Evolutionary conservation across 2,113 vertebrate genomes (phyloP), one percentile per base, ranked within the genome.

Genomic region (Laticauda colubrina): DNA sequence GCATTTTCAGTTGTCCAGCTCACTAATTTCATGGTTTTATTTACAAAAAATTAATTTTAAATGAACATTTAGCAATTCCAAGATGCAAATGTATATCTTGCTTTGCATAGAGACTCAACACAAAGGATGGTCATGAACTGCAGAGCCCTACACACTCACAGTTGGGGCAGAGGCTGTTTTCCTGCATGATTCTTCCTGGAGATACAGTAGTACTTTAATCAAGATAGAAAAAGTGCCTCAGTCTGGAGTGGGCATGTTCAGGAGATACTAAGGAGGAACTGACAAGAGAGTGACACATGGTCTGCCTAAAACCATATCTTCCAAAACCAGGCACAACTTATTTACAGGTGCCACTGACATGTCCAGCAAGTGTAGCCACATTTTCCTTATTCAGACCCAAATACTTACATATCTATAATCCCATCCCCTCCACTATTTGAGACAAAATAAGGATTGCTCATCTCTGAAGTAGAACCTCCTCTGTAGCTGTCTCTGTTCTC

Each of bases 1-100:
- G 93, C 26, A 45, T 15, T 0, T 92, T 95, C 87, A 87, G 8
- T 26, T 91, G 34, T 91, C 20, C 64, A 91, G 0, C 0, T 59
- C 57, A 18, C 21, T 94, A 93, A 96, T 95, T 89, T 95, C 95
- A 93, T 39, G 93, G 85, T 56, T 94, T 91, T 94, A 91, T 94
- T 89, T 59, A 92, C 88, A 94, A 81, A 57, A 89, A 89, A 90
- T 90, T 61, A 86, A n/a, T 61, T 39, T 90, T 21, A 93, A 86
- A 69, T 3, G 85, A 87, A 48, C 45, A 45, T 54, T 24, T 89
- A 89, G 59, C 86, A 64, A 11, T 88, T 91, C 56, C 10, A 34
- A 88, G 57, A 20, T 23, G n/a, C 8, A 26, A 34, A 39, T 5
- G n/a, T 61, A 39, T 43, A 48, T 11, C 57, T 55, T 23, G 57